Conservation (phyloP, 2,888 invertebrate genomes). For the Ormyrus labotus region DNA sequence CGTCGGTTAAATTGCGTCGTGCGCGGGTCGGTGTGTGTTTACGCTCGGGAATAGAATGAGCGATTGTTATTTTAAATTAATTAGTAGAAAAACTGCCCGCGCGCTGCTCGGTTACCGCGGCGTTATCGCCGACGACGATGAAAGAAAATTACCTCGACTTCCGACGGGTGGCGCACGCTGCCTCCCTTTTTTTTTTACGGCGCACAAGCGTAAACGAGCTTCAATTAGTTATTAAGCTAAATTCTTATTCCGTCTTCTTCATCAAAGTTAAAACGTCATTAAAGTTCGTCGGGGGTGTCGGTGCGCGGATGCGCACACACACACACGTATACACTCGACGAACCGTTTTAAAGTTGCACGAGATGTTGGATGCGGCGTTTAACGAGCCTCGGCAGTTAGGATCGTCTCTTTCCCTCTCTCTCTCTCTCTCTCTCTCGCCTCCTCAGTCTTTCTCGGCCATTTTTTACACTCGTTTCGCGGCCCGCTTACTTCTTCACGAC, state of each 20-base stretch:
- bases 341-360: conserved; percentile 50
- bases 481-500: neutral
- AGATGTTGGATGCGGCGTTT: conserved; percentile 45
- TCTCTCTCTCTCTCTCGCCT: neutral
- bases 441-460: neutral
- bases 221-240: conserved; percentile 50
- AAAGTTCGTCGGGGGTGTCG: conserved; percentile 43
- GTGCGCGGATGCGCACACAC: neutral
- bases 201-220: conserved; percentile 31
- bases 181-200: no score
- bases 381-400: conserved; percentile 49
- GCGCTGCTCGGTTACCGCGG: no score
- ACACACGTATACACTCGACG: conserved; percentile 1
- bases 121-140: no score
- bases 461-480: neutral
- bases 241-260: conserved; percentile 47
- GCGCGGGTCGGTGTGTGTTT: no score
- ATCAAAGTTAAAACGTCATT: conserved; percentile 55
- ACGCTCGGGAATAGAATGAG: no score
- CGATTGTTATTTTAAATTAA: no score
- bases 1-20: no score
- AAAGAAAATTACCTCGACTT: no score
- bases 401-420: conserved; percentile 8
- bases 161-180: no score
- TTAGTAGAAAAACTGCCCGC: no score